Evolutionary conservation across 2,113 vertebrate species (phyloP).

Genomic region (Sinocyclocheilus rhinocerous): DNA sequence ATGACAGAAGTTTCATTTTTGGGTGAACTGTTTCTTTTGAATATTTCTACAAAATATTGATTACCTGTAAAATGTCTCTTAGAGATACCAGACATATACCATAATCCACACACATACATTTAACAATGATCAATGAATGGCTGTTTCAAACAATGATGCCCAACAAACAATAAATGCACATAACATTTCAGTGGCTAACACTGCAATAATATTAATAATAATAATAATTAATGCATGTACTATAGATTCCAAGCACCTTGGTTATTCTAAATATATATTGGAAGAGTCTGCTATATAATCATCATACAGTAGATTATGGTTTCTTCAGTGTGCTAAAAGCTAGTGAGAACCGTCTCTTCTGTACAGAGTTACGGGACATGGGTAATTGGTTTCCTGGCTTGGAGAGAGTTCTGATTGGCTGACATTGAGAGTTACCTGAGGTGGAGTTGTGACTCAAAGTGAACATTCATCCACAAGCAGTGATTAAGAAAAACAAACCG

Average conservation of each 20-base stretch:
- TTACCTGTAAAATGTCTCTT: background rate
- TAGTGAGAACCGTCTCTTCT: constrained; percentile 4
- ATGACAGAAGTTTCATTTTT: background rate
- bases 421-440: constrained; percentile 47
- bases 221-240: constrained; percentile 13
- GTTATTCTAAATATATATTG: constrained; percentile 33
- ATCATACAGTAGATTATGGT: constrained; percentile 19
- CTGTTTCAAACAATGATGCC: constrained; percentile 8
- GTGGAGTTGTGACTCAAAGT: constrained; percentile 43
- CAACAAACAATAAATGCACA: constrained; percentile 34
- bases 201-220: constrained; percentile 38
- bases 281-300: constrained; percentile 24
- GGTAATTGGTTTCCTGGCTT: constrained; percentile 2
- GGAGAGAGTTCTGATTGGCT: constrained; percentile 23
- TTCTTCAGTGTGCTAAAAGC: constrained; percentile 21
- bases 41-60: background rate
- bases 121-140: constrained; percentile 15
- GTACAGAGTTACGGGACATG: background rate
- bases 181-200: constrained; percentile 36
- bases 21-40: background rate
- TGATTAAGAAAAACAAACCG: constrained; percentile 78
- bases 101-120: background rate
- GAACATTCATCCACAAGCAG: constrained; percentile 73
- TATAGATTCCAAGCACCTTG: constrained; percentile 49
- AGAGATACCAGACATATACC: background rate